Base-by-base conservation (phyloP, 2,113 vertebrate genomes). In the Lycaon pictus region DNA sequence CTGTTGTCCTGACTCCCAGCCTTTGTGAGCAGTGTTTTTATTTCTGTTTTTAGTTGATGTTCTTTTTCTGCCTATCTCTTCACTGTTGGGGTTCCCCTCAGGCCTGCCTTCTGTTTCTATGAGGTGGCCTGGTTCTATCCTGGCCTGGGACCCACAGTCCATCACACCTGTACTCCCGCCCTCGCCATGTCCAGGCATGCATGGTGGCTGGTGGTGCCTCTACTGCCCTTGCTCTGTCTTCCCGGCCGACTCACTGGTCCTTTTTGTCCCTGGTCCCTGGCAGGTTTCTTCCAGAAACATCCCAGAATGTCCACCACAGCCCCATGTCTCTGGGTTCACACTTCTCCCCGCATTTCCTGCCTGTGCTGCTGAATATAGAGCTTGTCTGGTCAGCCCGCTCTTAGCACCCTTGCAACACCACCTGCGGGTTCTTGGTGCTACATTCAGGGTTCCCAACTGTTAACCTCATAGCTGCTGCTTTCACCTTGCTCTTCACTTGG, bases 221-320 rank as follows among this genome's bases (percentile, higher is more conserved):
- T 12, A n/a, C n/a, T 51, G 25, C 23, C 32, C 84, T 58, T 7
- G n/a, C 51, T 35, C 53, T 7, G 12, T 25, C 35, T 37, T 25
- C 86, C 71, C n/a, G 56, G 71, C 20, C 11, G 15, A 20, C 12
- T 48, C 25, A 37, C 62, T 32, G 19, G 27, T 74, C 69, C 65
- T 6, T 15, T 23, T 5, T 32, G 35, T 22, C 4, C 8, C 35
- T 22, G 5, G 27, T 48, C 37, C 1, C 19, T 27, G 17, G 37
- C 56, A 20, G 87, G 16, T 22, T 43, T 4, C 0, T 19, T 20
- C 48, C 35, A 2, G 15, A n/a, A 22, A 35, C 3, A 1, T 1
- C 53, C 13, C 2, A 7, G n/a, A 25, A 12, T 9, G n/a, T 25
- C 55, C 22, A 23, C n/a, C 12, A 17, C 32, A 16, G 43, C 10